Evolutionary conservation across 2,113 vertebrate species (phyloP), one percentile per base, ranked within the genome.

Genomic region (Gasterosteus aculeatus): DNA sequence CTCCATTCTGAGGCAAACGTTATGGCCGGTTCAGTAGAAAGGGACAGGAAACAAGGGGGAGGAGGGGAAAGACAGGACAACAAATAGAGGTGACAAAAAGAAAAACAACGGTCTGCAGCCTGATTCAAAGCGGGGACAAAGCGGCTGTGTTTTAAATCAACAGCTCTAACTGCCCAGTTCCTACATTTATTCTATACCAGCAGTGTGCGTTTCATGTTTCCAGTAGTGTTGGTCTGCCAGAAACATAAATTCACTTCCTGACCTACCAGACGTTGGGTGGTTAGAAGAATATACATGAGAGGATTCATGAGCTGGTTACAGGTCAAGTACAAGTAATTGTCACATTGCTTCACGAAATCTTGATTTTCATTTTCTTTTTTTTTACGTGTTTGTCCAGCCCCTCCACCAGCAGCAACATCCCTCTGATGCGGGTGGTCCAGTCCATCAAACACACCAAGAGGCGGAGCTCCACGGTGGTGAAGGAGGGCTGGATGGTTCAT

Each of bases 401-500:
- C 61, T 99, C 98, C 64, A 98, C 98, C 54, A 99, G 97, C 95
- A 99, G 94, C 93, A 99, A 99, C 91, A 99, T 99, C 93, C 98
- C 98, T 33, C 93, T 99, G 78, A 99, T 99, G 98, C 95, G 98
- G 85, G 97, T 99, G 87, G 98, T 99, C 53, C 98, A 99, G 84
- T 99, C 98, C 1, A 94, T 99, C 89, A 99, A 99, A 87, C 97
- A 99, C 86, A 99, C 97, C 71, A 99, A 99, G 91, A 95, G 98
- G 93, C 96, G 97, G 94, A 99, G 98, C 94, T 98, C 97, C 93
- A 99, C 97, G 19, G 90, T 99, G 94, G 97, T 99, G 87, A 98
- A 96, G 90, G 98, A 99, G 91, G 98, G 98, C 54, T 99, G 98
- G 98, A 99, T 99, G 98, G 98, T 99, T 85, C 98, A 99, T 89